Evolutionary conservation across 1,140 invertebrate species (phyloP).

Genomic region (Ceratoteleas bidentatus): DNA sequence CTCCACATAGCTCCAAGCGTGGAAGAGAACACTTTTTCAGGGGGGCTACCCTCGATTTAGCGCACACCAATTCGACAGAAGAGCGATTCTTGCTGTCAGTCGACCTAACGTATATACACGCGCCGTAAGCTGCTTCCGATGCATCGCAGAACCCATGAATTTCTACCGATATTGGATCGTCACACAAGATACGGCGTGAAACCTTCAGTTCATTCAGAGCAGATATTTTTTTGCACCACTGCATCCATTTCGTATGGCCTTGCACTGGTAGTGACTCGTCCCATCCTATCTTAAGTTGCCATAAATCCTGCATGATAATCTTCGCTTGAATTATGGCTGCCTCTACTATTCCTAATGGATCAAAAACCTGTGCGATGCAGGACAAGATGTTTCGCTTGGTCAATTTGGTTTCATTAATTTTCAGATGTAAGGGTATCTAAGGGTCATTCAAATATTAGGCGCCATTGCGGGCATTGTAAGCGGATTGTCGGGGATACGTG

Average conservation of each 20-base stretch:
- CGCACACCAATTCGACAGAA: not conserved
- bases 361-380: slow-evolving; percentile 27
- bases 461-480: no score
- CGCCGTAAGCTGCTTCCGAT: slow-evolving; percentile 19
- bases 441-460: no score
- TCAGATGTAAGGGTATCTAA: no score
- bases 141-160: slow-evolving; percentile 40
- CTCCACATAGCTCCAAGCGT: slow-evolving; percentile 61
- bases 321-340: slow-evolving; percentile 20
- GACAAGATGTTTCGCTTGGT: slow-evolving; percentile 56
- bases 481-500: no score
- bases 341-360: slow-evolving; percentile 30
- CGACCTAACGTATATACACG: slow-evolving; percentile 16
- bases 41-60: slow-evolving; percentile 63
- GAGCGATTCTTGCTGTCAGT: not conserved
- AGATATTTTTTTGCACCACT: not conserved
- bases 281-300: slow-evolving; percentile 39
- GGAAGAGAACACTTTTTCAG: slow-evolving; percentile 57
- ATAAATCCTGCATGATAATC: slow-evolving; percentile 29
- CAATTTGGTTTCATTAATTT: not conserved
- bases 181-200: slow-evolving; percentile 10
- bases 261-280: slow-evolving; percentile 65
- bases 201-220: slow-evolving; percentile 25
- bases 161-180: not conserved
- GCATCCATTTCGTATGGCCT: slow-evolving; percentile 21